These are phyloP conservation scores for Craniophora ligustri DNA, from an alignment of 2,888 invertebrate species.

Conservation along the genomic window DNA sequence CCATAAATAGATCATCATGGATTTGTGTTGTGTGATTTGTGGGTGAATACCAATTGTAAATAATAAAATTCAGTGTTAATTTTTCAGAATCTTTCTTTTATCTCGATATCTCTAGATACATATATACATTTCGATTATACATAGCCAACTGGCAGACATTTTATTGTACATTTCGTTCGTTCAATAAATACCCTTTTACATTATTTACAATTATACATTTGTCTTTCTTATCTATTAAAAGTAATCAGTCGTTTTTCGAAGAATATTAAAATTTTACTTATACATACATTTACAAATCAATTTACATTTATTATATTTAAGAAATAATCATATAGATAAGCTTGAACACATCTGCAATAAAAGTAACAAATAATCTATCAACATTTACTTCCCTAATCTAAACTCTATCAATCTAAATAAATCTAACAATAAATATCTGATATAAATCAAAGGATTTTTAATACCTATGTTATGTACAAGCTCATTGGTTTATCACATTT, in stretches of 20 bases:
- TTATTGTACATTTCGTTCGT: slow-evolving; percentile 61
- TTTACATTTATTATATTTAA: slow-evolving; percentile 46
- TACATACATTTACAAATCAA: slow-evolving; percentile 57
- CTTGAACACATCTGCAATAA: slow-evolving; percentile 83
- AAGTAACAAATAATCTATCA: slow-evolving; percentile 73
- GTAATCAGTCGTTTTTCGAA: slow-evolving; percentile 80
- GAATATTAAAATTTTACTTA: slow-evolving; percentile 54
- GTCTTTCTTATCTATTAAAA: slow-evolving; percentile 63
- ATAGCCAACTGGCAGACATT: slow-evolving; percentile 57
- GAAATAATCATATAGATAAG: slow-evolving; percentile 66
- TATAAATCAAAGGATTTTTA: slow-evolving; percentile 71
- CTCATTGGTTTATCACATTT: slow-evolving; percentile 88
- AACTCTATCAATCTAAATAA: slow-evolving; percentile 64
- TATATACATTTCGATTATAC: slow-evolving; percentile 71
- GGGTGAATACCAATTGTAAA: neutral
- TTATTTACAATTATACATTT: slow-evolving; percentile 71
- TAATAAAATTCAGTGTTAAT: slow-evolving; percentile 60
- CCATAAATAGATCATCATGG: neutral
- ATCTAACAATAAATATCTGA: slow-evolving; percentile 80
- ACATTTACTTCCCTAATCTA: slow-evolving; percentile 70
- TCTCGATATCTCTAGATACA: slow-evolving; percentile 75
- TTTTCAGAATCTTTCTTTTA: slow-evolving; percentile 68
- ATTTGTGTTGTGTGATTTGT: neutral
- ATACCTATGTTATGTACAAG: slow-evolving; percentile 84
- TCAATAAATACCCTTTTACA: slow-evolving; percentile 71